Conservation (phyloP, 2,113 vertebrate genomes). For the Ciconia maguari region DNA sequence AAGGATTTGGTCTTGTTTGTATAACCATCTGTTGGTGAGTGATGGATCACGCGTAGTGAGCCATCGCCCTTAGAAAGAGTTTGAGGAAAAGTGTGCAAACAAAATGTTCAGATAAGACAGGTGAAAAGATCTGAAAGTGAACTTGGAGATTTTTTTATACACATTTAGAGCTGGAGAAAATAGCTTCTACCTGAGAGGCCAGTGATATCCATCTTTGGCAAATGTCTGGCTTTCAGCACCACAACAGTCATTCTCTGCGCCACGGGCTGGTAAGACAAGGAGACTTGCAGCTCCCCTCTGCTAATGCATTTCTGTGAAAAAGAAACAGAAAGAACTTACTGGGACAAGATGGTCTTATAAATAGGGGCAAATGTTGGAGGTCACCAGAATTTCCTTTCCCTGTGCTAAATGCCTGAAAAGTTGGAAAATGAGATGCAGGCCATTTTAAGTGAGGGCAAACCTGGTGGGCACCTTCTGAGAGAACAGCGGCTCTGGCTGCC, state of each 20-base stretch:
- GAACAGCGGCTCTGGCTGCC: background rate
- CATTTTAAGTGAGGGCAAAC: background rate
- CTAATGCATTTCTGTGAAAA: conserved; percentile 82
- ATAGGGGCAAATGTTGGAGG: background rate
- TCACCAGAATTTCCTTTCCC: background rate
- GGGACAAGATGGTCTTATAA: fast-evolving
- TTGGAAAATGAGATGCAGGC: too few relatives aligned
- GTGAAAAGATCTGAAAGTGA: background rate
- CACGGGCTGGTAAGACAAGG: conserved; percentile 94
- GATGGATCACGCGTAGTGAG: fast-evolving
- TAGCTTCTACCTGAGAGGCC: conserved; percentile 97
- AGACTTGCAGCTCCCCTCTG: conserved; percentile 92
- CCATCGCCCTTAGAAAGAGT: background rate
- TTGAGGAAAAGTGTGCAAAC: fast-evolving
- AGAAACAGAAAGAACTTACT: background rate
- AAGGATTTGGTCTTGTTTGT: background rate
- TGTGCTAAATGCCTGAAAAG: too few relatives aligned
- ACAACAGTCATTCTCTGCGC: conserved; percentile 95
- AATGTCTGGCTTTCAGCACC: conserved; percentile 93
- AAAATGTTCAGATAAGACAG: background rate
- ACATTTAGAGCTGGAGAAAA: conserved; percentile 54
- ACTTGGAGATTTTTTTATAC: background rate
- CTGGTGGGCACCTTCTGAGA: background rate
- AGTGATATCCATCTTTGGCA: conserved; percentile 97
- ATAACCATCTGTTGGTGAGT: background rate